A percentile compares a stretch with the other conserved stretches of the same genome.
Conservation (phyloP, 1,140 invertebrate species). For the Drosophila erecta region DNA sequence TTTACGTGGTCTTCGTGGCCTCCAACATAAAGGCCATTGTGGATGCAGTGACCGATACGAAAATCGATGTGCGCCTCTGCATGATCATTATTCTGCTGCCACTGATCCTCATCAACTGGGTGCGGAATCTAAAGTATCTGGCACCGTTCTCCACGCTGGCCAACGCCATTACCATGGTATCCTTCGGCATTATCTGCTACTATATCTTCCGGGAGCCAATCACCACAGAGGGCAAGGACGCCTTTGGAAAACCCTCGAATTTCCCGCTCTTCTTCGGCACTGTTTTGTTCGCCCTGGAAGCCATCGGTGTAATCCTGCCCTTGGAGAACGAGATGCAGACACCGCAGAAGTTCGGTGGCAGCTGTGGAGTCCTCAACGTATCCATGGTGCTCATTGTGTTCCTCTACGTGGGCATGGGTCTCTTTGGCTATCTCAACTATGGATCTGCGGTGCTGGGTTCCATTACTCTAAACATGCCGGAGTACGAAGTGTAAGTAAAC, state of each 20-base stretch:
- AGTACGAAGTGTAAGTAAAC: conserved; percentile 85
- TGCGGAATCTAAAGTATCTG: conserved; percentile 89
- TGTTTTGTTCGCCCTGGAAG: conserved; percentile 91
- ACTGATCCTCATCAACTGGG: conserved; percentile 89
- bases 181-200: conserved; percentile 89
- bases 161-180: conserved; percentile 88
- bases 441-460: conserved; percentile 87
- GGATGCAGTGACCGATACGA: conserved; percentile 75
- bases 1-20: conserved; percentile 94
- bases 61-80: conserved; percentile 86
- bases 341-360: conserved; percentile 88
- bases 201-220: conserved; percentile 87
- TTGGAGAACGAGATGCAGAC: conserved; percentile 93
- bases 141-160: conserved; percentile 91
- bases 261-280: conserved; percentile 90
- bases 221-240: conserved; percentile 84
- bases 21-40: conserved; percentile 89
- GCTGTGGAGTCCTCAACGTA: conserved; percentile 90
- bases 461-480: conserved; percentile 88
- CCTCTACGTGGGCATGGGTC: conserved; percentile 90
- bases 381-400: conserved; percentile 89
- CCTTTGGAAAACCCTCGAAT: conserved; percentile 85
- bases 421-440: conserved; percentile 91
- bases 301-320: conserved; percentile 92
- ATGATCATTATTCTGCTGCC: conserved; percentile 89